These are phyloP conservation scores for Paramisgurnus dabryanus DNA, from an alignment of 2,113 vertebrate species.

Conservation along the genomic window DNA sequence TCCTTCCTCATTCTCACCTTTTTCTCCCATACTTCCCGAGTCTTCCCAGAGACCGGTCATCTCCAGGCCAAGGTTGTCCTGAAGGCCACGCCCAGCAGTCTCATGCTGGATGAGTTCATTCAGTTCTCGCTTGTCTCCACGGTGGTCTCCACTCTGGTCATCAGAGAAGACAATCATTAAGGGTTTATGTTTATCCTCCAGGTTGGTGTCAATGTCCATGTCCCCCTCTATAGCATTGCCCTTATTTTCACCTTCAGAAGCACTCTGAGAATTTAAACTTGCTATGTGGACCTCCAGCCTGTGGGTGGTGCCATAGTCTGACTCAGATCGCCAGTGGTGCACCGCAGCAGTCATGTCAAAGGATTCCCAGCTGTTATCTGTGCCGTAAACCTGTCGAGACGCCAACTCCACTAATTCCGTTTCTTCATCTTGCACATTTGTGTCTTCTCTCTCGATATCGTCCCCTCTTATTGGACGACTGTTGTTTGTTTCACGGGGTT, in stretches of 20 bases:
- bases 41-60: conserved; percentile 64
- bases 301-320: conserved; percentile 78
- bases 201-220: conserved; percentile 86
- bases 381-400: conserved; percentile 85
- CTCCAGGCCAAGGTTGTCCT: conserved; percentile 69
- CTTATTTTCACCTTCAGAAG: conserved; percentile 58
- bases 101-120: conserved; percentile 93
- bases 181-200: conserved; percentile 86
- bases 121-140: conserved; percentile 85
- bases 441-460: conserved; percentile 23
- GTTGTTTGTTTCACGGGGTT: conserved; percentile 46
- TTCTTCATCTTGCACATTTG: conserved; percentile 49
- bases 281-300: conserved; percentile 89
- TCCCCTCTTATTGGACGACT: conserved; percentile 53
- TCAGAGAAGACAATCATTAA: conserved; percentile 94
- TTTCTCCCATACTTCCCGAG: conserved; percentile 52
- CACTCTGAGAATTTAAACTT: conserved; percentile 66
- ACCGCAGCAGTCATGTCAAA: conserved; percentile 89
- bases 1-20: conserved; percentile 60
- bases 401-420: conserved; percentile 75
- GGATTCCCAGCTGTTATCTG: conserved; percentile 88
- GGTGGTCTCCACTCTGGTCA: conserved; percentile 86
- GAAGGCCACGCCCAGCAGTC: conserved; percentile 68
- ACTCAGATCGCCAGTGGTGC: conserved; percentile 80
- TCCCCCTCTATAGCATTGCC: conserved; percentile 67